Conservation (phyloP, 1,140 invertebrate genomes). For the Batillaria attramentaria region DNA sequence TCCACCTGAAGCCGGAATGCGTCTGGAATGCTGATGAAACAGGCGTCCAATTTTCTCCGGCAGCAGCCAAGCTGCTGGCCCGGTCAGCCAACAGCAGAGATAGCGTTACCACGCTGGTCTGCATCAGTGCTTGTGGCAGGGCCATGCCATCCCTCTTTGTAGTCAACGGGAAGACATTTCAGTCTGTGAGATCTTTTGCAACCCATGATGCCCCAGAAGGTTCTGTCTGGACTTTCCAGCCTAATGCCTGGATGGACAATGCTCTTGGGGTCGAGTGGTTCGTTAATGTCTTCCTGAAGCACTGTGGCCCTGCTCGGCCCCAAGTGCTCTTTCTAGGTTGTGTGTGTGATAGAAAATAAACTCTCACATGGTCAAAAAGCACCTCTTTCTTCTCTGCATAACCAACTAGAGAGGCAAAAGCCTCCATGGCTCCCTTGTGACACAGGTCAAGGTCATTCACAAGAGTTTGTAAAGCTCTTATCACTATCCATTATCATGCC, state of each 20-base stretch:
- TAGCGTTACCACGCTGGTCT: slow-evolving; percentile 45
- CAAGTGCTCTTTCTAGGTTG: slow-evolving; percentile 45
- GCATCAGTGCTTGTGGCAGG: slow-evolving; percentile 38
- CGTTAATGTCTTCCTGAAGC: slow-evolving; percentile 43
- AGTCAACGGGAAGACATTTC: slow-evolving; percentile 42
- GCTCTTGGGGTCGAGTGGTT: slow-evolving; percentile 46
- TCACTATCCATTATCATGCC: too few relatives aligned
- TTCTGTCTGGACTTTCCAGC: slow-evolving; percentile 41
- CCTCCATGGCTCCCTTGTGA: too few relatives aligned
- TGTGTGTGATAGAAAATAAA: too few relatives aligned
- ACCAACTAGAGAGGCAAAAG: too few relatives aligned
- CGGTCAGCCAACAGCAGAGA: slow-evolving; percentile 24
- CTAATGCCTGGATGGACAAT: slow-evolving; percentile 48
- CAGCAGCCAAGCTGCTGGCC: slow-evolving; percentile 34
- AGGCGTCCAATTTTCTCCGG: slow-evolving; percentile 37
- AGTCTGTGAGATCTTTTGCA: slow-evolving; percentile 38
- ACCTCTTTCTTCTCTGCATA: too few relatives aligned
- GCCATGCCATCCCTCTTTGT: slow-evolving; percentile 42
- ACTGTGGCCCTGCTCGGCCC: slow-evolving; percentile 43
- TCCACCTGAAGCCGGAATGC: slow-evolving; percentile 17
- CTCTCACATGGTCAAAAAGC: too few relatives aligned
- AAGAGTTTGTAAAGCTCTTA: too few relatives aligned
- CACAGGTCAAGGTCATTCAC: too few relatives aligned
- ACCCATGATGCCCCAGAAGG: slow-evolving; percentile 31
- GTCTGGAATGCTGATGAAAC: slow-evolving; percentile 53